Evolutionary conservation across 2,888 invertebrate species (phyloP), one percentile per base, ranked within the genome.

Genomic region (Caenorhabditis panamensis): DNA sequence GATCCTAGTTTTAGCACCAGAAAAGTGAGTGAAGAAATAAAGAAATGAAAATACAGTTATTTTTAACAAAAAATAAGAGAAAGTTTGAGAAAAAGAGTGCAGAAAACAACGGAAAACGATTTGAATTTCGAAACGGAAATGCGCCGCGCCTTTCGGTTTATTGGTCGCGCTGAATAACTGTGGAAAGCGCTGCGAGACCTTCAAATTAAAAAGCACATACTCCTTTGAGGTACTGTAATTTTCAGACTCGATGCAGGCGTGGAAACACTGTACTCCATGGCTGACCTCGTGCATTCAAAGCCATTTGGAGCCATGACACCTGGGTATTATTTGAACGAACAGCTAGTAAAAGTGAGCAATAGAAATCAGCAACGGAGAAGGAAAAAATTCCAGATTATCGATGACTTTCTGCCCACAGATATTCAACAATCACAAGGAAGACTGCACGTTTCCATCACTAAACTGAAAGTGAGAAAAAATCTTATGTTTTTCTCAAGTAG

Each of bases 231-330:
- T 64, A 53, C 54, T 4, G 18, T 26, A 51, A 8, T 28, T 36
- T 63, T 36, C 47, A 84, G 82, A 31, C 47, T 89, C 13, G 73
- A 84, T 72, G 69, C 75, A 9, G 82, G 86, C 18, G 71, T 89
- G 37, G 79, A 85, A 20, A 83, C 81, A n/a, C 51, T 90, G 22
- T 90, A 89, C 77, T 76, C 82, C 11, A 76, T 89, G 77, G 89
- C 90, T 5, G 88, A 90, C 58, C 87, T 89, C 49, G 77, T 90
- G 47, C 85, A 89, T 59, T 61, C 75, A 4, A 61, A 85, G 26
- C 82, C 75, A 36, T 87, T 90, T 51, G 90, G 90, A 31, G 90
- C 90, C 8, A 66, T 90, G 51, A 88, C 90, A 16, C 88, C 89
- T 6, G 90, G 90, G 47, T 90, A 88, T 79, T 84, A 77, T 66